These are phyloP conservation scores for Pseudomyrmex cubaensis DNA, from an alignment of 1,140 invertebrate genomes.

Conservation along the genomic window DNA sequence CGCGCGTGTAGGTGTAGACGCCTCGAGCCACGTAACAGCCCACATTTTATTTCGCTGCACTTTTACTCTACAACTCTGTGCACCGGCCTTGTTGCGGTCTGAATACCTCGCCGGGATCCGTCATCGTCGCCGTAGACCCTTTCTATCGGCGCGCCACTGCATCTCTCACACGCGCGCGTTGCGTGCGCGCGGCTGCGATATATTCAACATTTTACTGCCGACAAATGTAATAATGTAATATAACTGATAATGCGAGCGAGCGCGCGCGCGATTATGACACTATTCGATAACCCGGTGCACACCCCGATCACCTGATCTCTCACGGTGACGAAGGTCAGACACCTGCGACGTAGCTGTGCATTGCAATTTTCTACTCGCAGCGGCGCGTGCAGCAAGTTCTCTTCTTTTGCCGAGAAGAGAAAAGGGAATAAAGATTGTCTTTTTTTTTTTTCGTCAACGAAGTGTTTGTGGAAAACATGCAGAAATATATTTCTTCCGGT, in stretches of 20 bases:
- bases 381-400: neutral
- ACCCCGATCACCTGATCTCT: neutral
- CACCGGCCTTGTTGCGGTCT: slow-evolving; percentile 75
- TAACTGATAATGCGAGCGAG: neutral
- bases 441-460: too few species aligned
- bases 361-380: too few species aligned
- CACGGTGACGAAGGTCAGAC: neutral
- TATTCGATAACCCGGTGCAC: neutral
- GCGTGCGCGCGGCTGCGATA: slow-evolving; percentile 31
- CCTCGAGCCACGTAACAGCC: slow-evolving; percentile 78
- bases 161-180: too few species aligned
- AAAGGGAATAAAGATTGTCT: neutral
- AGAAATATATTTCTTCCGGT: too few species aligned
- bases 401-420: neutral
- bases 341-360: neutral
- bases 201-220: too few species aligned
- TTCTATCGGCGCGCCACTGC: slow-evolving; percentile 3
- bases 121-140: slow-evolving; percentile 56
- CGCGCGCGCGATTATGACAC: too few species aligned
- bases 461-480: too few species aligned
- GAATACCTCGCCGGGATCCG: slow-evolving; percentile 73
- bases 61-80: slow-evolving; percentile 72
- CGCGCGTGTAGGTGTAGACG: slow-evolving; percentile 51
- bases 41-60: slow-evolving; percentile 79
- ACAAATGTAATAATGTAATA: neutral